Percentiles rank a stretch among this genome's conserved stretches.
These are phyloP conservation scores for Procambarus clarkii DNA, from an alignment of 1,140 invertebrate genomes.

Conservation along the genomic window DNA sequence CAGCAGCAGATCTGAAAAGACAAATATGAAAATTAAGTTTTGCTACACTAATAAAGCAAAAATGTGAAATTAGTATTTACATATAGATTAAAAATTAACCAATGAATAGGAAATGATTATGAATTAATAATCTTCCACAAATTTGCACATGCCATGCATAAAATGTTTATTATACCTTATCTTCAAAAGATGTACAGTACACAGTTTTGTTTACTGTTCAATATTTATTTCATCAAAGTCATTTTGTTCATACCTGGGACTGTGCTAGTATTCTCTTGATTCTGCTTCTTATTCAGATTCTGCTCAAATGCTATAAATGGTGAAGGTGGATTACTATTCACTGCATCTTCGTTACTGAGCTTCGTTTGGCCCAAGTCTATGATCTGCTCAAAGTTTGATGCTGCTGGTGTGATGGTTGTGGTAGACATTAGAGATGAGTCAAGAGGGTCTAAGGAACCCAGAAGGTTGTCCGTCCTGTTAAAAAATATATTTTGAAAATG, in stretches of 20 bases:
- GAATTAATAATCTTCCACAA: too few relatives aligned
- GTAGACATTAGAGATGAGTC: slow-evolving; percentile 49
- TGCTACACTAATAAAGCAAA: not conserved
- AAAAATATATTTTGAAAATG: slow-evolving; percentile 10
- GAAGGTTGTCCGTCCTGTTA: slow-evolving; percentile 59
- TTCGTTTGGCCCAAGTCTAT: slow-evolving; percentile 71
- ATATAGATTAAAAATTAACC: not conserved
- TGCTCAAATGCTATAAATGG: slow-evolving; percentile 72
- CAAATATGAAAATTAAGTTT: not conserved
- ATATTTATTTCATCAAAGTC: too few relatives aligned
- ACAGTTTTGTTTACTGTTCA: too few relatives aligned
- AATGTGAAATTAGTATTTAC: not conserved
- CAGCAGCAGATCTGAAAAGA: slow-evolving; percentile 65
- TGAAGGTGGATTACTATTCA: slow-evolving; percentile 72
- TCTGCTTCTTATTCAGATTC: slow-evolving; percentile 72
- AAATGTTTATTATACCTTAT: too few relatives aligned
- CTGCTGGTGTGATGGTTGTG: slow-evolving; percentile 54
- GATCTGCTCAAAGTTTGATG: slow-evolving; percentile 71
- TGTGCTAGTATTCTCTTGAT: slow-evolving; percentile 62
- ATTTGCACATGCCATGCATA: too few relatives aligned
- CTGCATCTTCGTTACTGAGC: slow-evolving; percentile 71
- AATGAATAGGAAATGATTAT: not conserved
- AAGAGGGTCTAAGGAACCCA: slow-evolving; percentile 71
- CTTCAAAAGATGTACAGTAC: too few relatives aligned
- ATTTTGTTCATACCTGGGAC: slow-evolving; percentile 63